Conservation (phyloP, 2,888 invertebrate species). For the Nebria salina region DNA sequence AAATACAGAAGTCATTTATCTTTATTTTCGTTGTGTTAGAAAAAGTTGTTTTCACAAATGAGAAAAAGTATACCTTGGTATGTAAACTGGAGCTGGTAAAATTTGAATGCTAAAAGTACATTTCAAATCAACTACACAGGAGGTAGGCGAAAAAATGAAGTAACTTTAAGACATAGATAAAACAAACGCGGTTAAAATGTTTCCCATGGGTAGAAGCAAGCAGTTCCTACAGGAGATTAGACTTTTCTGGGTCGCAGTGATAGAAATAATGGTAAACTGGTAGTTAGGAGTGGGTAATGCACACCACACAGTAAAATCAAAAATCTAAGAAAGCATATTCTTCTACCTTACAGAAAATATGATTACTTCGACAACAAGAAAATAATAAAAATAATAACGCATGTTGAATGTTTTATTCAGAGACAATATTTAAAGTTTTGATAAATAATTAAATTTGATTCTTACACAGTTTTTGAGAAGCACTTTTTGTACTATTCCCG, state of each 20-base stretch:
- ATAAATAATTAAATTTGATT: not conserved
- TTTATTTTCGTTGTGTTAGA: not conserved
- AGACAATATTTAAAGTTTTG: not conserved
- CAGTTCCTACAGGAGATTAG: conserved; percentile 2
- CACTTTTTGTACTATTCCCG: not conserved
- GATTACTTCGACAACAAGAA: not conserved
- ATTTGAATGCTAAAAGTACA: conserved; percentile 37
- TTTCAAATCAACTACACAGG: conserved; percentile 44
- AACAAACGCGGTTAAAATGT: conserved; percentile 43
- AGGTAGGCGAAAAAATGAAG: conserved; percentile 35
- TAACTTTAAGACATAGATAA: conserved; percentile 43
- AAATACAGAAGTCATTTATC: not conserved
- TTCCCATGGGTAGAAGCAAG: conserved; percentile 20
- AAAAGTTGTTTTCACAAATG: not conserved
- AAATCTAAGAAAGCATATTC: conserved; percentile 22
- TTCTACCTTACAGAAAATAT: not conserved
- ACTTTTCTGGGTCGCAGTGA: not conserved
- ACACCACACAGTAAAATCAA: conserved; percentile 2
- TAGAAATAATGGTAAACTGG: not conserved
- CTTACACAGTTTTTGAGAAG: not conserved
- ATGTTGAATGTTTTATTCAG: not conserved
- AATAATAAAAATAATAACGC: not conserved
- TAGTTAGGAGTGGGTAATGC: not conserved
- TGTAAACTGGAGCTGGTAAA: conserved; percentile 22
- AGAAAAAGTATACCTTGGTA: not conserved